Conservation (phyloP, 1,140 invertebrate species). For the Pseudomyrmex gracilis region DNA sequence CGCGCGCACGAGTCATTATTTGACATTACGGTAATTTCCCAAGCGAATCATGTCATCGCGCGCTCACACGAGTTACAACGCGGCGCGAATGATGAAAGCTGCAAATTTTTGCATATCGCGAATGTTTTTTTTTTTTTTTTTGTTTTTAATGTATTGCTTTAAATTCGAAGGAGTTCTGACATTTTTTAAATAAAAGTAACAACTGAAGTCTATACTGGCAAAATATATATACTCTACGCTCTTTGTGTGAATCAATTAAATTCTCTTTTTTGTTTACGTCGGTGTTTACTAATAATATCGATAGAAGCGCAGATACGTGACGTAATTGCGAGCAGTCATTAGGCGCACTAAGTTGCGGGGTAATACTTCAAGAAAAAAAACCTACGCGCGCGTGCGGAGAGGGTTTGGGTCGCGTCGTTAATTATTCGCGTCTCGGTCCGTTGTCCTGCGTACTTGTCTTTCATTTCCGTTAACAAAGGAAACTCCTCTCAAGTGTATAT, state of each 20-base stretch:
- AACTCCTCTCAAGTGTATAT: background rate
- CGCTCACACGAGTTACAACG: background rate
- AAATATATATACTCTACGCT: too few species aligned
- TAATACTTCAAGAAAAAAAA: constrained; percentile 5
- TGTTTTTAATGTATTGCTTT: background rate
- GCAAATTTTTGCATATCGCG: background rate
- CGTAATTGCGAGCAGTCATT: constrained; percentile 20
- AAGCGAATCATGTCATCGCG: constrained; percentile 15
- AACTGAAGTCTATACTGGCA: background rate
- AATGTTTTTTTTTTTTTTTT: too few species aligned
- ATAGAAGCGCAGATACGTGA: background rate
- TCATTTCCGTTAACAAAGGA: constrained; percentile 58
- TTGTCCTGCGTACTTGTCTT: constrained; percentile 22
- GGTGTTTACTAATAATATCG: background rate
- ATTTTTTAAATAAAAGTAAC: constrained; percentile 21
- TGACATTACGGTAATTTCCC: constrained; percentile 50
- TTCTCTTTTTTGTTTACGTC: background rate
- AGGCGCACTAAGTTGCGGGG: constrained; percentile 11
- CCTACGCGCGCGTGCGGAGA: background rate
- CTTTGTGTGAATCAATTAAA: too few species aligned
- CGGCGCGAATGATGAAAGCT: background rate
- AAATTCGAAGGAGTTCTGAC: background rate
- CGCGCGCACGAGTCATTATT: background rate
- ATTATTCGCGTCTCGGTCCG: constrained; percentile 36
- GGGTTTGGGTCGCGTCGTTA: constrained; percentile 16